Evolutionary conservation across 2,888 invertebrate genomes (phyloP).

Genomic region (Leucoptera coffeella): DNA sequence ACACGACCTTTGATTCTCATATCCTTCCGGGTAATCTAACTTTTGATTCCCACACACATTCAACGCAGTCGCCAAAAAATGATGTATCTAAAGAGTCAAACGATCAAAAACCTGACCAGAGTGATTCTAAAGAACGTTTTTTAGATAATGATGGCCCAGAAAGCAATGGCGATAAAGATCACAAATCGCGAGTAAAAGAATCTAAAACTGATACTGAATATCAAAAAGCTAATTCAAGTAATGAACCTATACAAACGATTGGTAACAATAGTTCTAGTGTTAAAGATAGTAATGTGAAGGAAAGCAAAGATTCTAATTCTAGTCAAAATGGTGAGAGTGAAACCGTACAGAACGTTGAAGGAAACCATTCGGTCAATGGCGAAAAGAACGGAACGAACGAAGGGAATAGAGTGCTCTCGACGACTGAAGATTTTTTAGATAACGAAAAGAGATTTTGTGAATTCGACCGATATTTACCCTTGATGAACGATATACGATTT

Average conservation of each 20-base stretch:
- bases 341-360: too few species aligned
- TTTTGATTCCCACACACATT: slow-evolving; percentile 19
- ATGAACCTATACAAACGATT: neutral
- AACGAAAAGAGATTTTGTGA: slow-evolving; percentile 45
- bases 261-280: slow-evolving; percentile 6
- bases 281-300: slow-evolving; percentile 4
- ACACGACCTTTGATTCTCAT: slow-evolving; percentile 18
- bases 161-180: neutral
- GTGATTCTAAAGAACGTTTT: too few species aligned
- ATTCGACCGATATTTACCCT: slow-evolving; percentile 23
- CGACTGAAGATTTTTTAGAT: slow-evolving; percentile 35
- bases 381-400: slow-evolving; percentile 11
- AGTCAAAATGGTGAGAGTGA: neutral
- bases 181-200: neutral
- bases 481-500: slow-evolving; percentile 39
- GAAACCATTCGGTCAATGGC: too few species aligned
- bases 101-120: too few species aligned
- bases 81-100: too few species aligned
- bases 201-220: neutral
- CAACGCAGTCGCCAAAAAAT: too few species aligned
- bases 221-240: neutral
- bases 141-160: too few species aligned
- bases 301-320: neutral
- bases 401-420: slow-evolving; percentile 15
- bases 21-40: slow-evolving; percentile 12